Evolutionary conservation across 1,140 invertebrate species (phyloP).

Genomic region (Drosophila tristis): DNA sequence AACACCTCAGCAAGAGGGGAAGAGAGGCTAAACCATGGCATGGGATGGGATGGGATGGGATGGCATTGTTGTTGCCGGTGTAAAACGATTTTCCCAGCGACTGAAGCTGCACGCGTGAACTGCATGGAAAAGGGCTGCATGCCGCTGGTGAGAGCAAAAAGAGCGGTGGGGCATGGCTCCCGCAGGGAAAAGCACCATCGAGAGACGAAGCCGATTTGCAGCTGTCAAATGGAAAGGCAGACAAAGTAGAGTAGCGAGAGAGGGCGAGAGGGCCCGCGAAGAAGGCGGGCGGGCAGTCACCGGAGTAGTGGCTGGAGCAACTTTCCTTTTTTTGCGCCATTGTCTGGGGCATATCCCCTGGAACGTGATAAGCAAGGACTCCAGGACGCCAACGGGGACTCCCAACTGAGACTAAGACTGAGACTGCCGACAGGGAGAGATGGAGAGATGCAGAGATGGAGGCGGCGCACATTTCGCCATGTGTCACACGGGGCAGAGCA

Average conservation of each 20-base stretch:
- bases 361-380: slow-evolving; percentile 57
- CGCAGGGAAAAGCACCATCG: neutral
- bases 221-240: slow-evolving; percentile 65
- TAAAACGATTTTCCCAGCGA: slow-evolving; percentile 62
- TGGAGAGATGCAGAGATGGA: neutral
- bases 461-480: slow-evolving; percentile 31
- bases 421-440: neutral
- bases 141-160: slow-evolving; percentile 26
- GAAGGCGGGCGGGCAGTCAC: neutral
- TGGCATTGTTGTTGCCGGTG: slow-evolving; percentile 28
- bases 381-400: slow-evolving; percentile 28
- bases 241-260: slow-evolving; percentile 31
- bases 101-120: slow-evolving; percentile 52
- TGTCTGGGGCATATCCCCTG: slow-evolving; percentile 48
- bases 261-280: slow-evolving; percentile 5
- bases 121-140: slow-evolving; percentile 45
- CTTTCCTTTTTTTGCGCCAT: slow-evolving; percentile 56
- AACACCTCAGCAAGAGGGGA: neutral
- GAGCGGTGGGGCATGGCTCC: neutral
- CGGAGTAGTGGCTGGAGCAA: slow-evolving; percentile 20
- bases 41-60: neutral
- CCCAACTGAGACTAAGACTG: slow-evolving; percentile 5
- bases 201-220: slow-evolving; percentile 55
- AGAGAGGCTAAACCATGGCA: slow-evolving; percentile 8
- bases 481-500: slow-evolving; percentile 40